These are phyloP conservation scores for Physocephala rufipes DNA, from an alignment of 2,888 invertebrate genomes.

Conservation along the genomic window DNA sequence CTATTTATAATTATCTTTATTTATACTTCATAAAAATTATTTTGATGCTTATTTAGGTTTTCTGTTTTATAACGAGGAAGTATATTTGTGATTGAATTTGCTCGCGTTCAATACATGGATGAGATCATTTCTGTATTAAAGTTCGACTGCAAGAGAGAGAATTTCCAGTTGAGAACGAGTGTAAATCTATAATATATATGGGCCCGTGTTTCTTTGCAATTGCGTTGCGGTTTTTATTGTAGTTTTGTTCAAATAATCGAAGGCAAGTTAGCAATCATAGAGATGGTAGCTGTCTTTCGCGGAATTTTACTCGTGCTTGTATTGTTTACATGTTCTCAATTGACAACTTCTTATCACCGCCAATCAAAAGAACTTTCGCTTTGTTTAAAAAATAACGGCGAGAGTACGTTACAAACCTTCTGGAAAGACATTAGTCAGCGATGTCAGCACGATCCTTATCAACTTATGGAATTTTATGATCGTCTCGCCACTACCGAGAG, in stretches of 20 bases:
- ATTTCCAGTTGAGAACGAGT: too few species aligned
- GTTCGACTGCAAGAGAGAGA: too few species aligned
- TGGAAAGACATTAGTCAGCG: conserved; percentile 38
- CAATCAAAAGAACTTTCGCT: conserved; percentile 33
- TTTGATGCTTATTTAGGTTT: too few species aligned
- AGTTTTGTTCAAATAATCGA: background rate
- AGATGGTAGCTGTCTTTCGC: background rate
- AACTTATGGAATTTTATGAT: conserved; percentile 37
- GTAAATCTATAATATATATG: too few species aligned
- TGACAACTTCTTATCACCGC: conserved; percentile 18
- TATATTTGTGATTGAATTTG: too few species aligned
- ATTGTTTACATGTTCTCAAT: background rate
- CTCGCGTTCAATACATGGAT: too few species aligned
- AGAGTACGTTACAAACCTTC: conserved; percentile 38
- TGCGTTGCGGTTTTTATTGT: background rate
- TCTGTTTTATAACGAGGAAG: too few species aligned
- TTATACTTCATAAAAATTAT: too few species aligned
- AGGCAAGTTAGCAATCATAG: background rate
- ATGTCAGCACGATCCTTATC: conserved; percentile 38
- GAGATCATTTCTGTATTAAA: too few species aligned
- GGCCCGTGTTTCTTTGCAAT: too few species aligned
- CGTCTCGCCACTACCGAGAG: conserved; percentile 18
- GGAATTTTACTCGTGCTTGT: background rate
- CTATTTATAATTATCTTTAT: too few species aligned
- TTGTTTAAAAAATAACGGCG: conserved; percentile 37